Conservation (phyloP, 1,140 invertebrate species). For the Whitmania pigra region DNA sequence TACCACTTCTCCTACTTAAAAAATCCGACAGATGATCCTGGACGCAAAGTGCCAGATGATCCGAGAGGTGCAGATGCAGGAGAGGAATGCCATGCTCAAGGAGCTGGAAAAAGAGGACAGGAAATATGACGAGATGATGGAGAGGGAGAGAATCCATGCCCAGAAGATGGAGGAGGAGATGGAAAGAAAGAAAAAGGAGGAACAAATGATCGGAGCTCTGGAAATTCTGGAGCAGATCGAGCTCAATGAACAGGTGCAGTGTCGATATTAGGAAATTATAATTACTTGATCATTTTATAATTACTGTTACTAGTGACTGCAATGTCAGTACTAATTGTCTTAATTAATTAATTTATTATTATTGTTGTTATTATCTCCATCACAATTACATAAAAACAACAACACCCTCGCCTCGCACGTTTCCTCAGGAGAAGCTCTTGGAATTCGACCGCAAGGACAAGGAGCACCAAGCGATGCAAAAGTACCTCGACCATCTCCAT, state of each 20-base stretch:
- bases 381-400: too few relatives aligned
- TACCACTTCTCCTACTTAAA: not conserved
- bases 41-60: constrained; percentile 45
- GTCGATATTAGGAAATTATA: too few relatives aligned
- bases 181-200: constrained; percentile 37
- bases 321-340: too few relatives aligned
- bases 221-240: constrained; percentile 41
- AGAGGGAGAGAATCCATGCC: constrained; percentile 40
- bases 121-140: constrained; percentile 43
- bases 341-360: too few relatives aligned
- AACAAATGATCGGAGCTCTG: constrained; percentile 37
- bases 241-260: constrained; percentile 38
- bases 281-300: too few relatives aligned
- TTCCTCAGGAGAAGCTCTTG: constrained; percentile 29
- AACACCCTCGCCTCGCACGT: not conserved
- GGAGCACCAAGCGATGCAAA: constrained; percentile 41
- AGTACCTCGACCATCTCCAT: constrained; percentile 40
- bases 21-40: constrained; percentile 35
- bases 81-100: constrained; percentile 37
- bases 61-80: constrained; percentile 42
- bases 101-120: constrained; percentile 41
- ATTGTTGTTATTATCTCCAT: too few relatives aligned
- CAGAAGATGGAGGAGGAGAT: constrained; percentile 42
- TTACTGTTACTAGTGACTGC: too few relatives aligned
- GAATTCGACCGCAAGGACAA: constrained; percentile 41